These are phyloP conservation scores for Rhinolophus ferrumequinum DNA, from an alignment of 2,113 vertebrate species.

Conservation along the genomic window DNA sequence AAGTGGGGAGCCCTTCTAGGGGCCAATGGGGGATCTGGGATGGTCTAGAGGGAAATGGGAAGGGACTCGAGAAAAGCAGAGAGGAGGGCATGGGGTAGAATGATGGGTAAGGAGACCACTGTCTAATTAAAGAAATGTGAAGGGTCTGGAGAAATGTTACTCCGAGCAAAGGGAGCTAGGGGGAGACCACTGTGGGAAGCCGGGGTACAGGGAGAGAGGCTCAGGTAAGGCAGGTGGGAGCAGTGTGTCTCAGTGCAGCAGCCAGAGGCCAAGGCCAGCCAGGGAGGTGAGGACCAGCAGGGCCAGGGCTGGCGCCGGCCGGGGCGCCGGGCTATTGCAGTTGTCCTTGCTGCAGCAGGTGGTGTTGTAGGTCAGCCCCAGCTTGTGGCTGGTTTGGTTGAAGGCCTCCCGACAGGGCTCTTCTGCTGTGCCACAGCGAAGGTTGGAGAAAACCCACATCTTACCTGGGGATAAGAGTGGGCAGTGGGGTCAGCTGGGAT, in stretches of 20 bases:
- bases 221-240: neutral
- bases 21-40: neutral
- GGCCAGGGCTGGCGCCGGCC: neutral
- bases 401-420: constrained; percentile 56
- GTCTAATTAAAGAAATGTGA: constrained; percentile 7
- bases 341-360: constrained; percentile 72
- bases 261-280: constrained; percentile 69
- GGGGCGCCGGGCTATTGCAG: constrained; percentile 60
- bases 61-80: neutral
- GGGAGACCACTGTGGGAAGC: neutral
- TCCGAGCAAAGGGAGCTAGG: neutral
- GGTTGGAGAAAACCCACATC: constrained; percentile 76
- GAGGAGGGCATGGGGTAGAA: neutral
- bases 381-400: constrained; percentile 65
- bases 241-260: constrained; percentile 60
- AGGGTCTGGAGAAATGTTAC: neutral
- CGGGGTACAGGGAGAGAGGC: neutral
- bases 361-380: constrained; percentile 75
- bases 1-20: neutral
- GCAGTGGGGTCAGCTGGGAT: neutral
- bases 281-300: constrained; percentile 47
- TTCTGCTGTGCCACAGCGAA: constrained; percentile 54
- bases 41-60: neutral
- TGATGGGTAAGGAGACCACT: neutral
- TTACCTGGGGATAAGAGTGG: constrained; percentile 52